phyloP scores from a whole-genome alignment of 2,113 vertebrate genomes.

The Pleuronectes platessa region DNA sequence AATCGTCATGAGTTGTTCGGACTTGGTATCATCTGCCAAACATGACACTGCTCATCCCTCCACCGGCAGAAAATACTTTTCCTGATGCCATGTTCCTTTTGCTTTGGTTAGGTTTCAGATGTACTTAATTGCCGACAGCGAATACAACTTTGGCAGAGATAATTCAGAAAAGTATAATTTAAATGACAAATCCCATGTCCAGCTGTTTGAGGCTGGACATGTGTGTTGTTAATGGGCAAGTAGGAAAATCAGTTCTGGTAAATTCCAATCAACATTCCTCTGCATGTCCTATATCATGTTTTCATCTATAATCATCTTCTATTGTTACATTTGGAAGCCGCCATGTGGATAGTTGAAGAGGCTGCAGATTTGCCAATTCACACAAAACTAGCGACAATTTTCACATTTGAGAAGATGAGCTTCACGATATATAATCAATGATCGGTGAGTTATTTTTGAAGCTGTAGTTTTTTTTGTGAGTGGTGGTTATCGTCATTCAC shows the following conservation, averaged over 20 bases:
- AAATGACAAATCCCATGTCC: neutral
- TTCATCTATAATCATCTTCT: too few species aligned
- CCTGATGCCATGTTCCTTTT: slow-evolving; percentile 15
- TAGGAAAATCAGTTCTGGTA: neutral
- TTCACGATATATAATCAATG: too few species aligned
- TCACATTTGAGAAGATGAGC: too few species aligned
- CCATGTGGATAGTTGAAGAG: too few species aligned
- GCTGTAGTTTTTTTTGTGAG: too few species aligned
- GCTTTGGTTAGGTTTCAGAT: slow-evolving; percentile 11
- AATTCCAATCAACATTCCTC: too few species aligned
- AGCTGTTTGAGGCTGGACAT: neutral
- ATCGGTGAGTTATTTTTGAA: too few species aligned
- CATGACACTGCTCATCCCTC: slow-evolving; percentile 11
- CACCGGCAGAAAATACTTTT: neutral
- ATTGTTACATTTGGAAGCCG: too few species aligned
- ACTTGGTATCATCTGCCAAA: neutral
- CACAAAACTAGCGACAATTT: too few species aligned
- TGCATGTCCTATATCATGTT: too few species aligned
- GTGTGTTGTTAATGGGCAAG: neutral
- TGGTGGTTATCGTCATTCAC: too few species aligned
- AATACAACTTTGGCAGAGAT: neutral
- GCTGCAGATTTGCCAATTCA: too few species aligned
- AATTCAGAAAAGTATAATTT: neutral
- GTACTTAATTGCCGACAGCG: neutral
- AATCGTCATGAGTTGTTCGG: neutral